These are phyloP conservation scores for Agapornis canus DNA, from an alignment of 2,797 vertebrate species.

Conservation along the genomic window DNA sequence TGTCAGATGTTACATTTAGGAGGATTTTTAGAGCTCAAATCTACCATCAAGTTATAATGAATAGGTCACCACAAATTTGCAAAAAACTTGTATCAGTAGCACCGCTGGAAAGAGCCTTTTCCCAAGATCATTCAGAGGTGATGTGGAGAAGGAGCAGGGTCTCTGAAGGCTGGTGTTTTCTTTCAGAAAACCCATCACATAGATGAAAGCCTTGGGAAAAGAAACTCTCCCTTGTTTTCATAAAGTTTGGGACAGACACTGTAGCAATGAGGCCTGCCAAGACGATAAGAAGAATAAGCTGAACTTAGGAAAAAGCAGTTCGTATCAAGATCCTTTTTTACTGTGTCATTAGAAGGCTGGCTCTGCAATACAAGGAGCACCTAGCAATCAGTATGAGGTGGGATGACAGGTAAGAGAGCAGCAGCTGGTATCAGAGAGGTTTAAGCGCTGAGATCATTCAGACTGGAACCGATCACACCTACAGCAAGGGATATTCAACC, in stretches of 20 bases:
- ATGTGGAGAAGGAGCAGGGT: neutral
- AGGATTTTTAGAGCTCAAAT: neutral
- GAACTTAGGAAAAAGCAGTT: neutral
- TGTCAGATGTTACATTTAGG: neutral
- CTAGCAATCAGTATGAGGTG: neutral
- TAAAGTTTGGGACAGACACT: neutral
- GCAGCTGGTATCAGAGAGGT: neutral
- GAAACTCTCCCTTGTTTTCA: neutral
- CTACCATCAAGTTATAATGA: neutral
- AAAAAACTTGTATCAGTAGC: neutral
- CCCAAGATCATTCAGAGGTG: neutral
- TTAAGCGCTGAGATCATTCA: neutral
- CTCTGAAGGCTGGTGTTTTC: neutral
- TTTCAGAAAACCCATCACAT: neutral
- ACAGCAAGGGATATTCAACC: neutral
- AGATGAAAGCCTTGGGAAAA: neutral
- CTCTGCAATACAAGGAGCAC: neutral
- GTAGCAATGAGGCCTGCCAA: neutral
- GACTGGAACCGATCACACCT: neutral
- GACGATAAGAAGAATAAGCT: neutral
- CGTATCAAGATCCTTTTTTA: neutral
- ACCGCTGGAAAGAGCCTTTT: neutral
- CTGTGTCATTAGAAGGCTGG: neutral
- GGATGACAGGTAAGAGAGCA: neutral
- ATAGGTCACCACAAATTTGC: neutral